Evolutionary conservation across 2,797 vertebrate genomes (phyloP), one percentile per base, ranked within the genome.

Genomic region (Phyllotis vaccarum): DNA sequence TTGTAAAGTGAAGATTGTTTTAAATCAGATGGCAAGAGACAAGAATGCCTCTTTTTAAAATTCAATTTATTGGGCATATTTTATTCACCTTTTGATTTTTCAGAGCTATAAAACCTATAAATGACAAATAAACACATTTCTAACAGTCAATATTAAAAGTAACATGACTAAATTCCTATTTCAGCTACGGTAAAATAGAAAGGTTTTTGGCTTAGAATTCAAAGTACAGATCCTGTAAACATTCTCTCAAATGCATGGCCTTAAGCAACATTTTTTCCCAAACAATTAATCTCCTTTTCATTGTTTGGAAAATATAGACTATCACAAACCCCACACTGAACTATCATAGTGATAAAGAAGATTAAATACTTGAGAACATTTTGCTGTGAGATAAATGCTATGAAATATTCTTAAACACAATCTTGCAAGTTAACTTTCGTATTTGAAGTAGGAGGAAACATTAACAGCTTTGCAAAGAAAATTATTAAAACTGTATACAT

Each of bases 331-430:
- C 10, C 43, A 86, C 13, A 81, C 7, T 64, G 37, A 34, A 17
- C 58, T 91, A 3, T 82, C 94, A 68, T 79, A 91, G 70, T 89
- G 43, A 83, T 79, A 89, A 82, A 93, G 17, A 5, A 5, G 13
- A 92, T 95, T 80, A 85, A 80, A 92, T n/a, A 76, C 29, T 2
- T 93, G 75, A 76, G 72, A 40, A 56, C 34, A 52, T 70, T 91
- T 75, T n/a, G 85, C 7, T 64, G 22, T 62, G 70, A 82, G 34
- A 83, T 70, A 37, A 75, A 2, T 66, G 2, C 52, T 95, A 22
- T 49, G 58, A 76, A 90, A 86, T 78, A 19, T 9, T 40, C 4
- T 62, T 86, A 54, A 40, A 46, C 1, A 34, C 21, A 76, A 90
- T 58, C 29, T 21, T 12, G 11, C 21, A 34, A 60, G 91, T 46